Evolutionary conservation across 2,113 vertebrate genomes (phyloP), one percentile per base, ranked within the genome.

Genomic region (Lota lota): DNA sequence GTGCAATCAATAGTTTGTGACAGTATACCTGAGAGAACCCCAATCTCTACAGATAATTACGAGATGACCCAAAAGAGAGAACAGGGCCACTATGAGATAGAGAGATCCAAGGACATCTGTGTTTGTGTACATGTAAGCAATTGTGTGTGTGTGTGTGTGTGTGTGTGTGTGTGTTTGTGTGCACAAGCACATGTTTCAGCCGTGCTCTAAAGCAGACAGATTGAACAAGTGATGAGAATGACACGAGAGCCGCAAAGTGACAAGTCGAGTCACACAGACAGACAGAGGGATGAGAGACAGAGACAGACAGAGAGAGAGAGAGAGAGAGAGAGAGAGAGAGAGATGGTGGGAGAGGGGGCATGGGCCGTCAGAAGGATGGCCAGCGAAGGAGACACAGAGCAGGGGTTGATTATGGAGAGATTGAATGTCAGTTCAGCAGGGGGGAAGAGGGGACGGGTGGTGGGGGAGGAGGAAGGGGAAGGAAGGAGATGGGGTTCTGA

Each of bases 371-470:
- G 63, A 83, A 73, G 77, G 78, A 79, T 69, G 68, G 71, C 71
- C 50, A 71, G 73, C 28, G 66, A 67, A 82, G 76, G 66, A 70
- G 56, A 54, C 76, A 78, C 69, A 83, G 74, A 83, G 66, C 50
- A 68, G 63, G 75, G 78, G 73, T 80, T 81, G 81, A 83, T 81
- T 79, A 82, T 78, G 63, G 82, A 79, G 71, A 77, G 83, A 82
- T 72, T 58, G 71, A 71, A 75, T 50, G 70, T 67, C 2, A 53
- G 50, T 17, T 53, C 5, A 53, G 4, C 50, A 53, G 50, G 50
- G 50, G 50, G 50, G 17, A 53, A 12, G 50, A 4, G 50, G 11
- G 11, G 50, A 53, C 3, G 50, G 17, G 17, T 12, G 1, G 50
- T 1, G 50, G 28, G 28, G 28, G 28, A 28, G 28, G 2, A 28